phyloP scores from a whole-genome alignment of 2,113 vertebrate species.

The Carettochelys insculpta region DNA sequence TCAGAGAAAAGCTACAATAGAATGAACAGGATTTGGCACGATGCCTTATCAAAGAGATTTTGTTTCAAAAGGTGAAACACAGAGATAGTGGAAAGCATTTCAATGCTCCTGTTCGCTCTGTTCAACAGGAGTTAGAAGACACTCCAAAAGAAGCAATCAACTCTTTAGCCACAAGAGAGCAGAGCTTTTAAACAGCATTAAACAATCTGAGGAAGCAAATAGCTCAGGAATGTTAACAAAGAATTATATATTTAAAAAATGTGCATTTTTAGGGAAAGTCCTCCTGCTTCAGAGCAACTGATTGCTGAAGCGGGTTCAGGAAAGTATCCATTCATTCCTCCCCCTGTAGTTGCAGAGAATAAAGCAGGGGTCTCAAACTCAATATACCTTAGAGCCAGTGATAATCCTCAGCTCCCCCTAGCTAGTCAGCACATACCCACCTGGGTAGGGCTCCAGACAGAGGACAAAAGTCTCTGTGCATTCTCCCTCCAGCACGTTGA shows the following conservation, averaged over 20 bases:
- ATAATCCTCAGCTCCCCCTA: too few species aligned
- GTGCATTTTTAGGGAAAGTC: background rate
- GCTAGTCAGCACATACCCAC: too few species aligned
- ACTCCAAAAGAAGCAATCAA: accelerated
- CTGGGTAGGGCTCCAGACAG: too few species aligned
- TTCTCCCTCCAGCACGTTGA: too few species aligned
- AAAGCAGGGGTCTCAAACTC: too few species aligned
- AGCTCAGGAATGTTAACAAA: background rate
- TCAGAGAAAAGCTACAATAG: background rate
- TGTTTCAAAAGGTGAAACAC: background rate
- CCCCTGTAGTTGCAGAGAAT: accelerated
- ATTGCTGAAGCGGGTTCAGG: background rate
- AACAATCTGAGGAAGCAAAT: background rate
- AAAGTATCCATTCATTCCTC: accelerated
- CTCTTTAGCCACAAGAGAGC: background rate
- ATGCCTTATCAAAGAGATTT: background rate
- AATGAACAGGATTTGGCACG: background rate
- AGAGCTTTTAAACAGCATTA: background rate
- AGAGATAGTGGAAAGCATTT: background rate
- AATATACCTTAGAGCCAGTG: too few species aligned
- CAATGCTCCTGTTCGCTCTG: background rate
- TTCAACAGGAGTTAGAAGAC: background rate
- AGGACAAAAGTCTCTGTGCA: too few species aligned
- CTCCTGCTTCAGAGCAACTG: background rate
- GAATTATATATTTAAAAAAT: background rate